Evolutionary conservation across 2,113 vertebrate species (phyloP), one percentile per base, ranked within the genome.

Genomic region (Vidua macroura): DNA sequence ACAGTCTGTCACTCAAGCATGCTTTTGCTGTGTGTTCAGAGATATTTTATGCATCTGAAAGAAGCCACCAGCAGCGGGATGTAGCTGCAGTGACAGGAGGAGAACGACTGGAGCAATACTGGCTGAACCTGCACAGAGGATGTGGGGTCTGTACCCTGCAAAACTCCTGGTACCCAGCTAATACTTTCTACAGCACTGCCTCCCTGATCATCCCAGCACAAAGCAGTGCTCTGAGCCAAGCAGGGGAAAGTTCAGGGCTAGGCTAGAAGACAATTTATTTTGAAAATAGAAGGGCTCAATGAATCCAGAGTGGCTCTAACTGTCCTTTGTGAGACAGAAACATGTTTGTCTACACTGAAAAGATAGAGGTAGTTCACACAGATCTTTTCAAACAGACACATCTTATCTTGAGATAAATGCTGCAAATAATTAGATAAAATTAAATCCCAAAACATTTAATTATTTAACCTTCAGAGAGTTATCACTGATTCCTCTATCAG

Each of bases 1-100:
- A 93, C 90, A 95, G 76, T 43, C 85, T 81, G 92, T 48, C 95
- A 96, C 56, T 92, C 88, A 92, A 60, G 73, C 68, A 68, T 49
- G 79, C 56, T 90, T 94, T 81, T 86, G 85, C 72, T 93, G 7
- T 41, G 56, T 5, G 14, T 52, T 78, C 56, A 41, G 56, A 92
- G 68, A 88, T 39, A 78, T 74, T 78, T 55, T 31, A 49, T 24
- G 69, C 85, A 78, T 64, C 44, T 60, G 60, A 56, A 83, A 90
- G 64, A 52, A 72, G 76, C 18, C 25, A 4, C 69, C n/a, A 92
- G 72, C 62, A 46, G 25, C 0, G 3, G 37, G 83, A 81, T 56
- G 64, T 76, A 51, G 79, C 63, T 86, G 76, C 79, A 86, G 4
- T 49, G 80, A 48, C 2, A 4, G 2, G 3, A 69, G n/a, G 18